phyloP scores from a whole-genome alignment of 2,888 invertebrate genomes.

The Neoascia interrupta region DNA sequence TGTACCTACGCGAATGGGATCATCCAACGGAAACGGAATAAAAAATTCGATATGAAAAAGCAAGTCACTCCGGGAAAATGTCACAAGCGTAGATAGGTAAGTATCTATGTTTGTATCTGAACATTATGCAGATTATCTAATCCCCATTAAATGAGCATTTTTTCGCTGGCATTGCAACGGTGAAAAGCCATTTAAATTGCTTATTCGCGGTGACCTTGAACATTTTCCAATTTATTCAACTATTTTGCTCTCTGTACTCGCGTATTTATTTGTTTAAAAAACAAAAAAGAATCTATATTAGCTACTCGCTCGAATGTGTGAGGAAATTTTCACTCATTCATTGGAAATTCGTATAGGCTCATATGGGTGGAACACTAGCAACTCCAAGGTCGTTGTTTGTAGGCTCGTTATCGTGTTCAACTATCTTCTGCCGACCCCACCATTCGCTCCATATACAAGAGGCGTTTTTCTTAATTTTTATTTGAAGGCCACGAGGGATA shows the following conservation, averaged over 20 bases:
- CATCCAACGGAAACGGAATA: constrained; percentile 60
- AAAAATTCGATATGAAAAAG: constrained; percentile 53
- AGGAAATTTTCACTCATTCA: constrained; percentile 4
- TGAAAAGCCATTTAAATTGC: too few species aligned
- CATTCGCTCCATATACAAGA: background rate
- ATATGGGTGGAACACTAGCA: background rate
- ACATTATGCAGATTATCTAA: constrained; percentile 4
- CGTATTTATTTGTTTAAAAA: constrained; percentile 9
- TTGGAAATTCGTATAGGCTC: background rate
- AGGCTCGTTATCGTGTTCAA: constrained; percentile 14
- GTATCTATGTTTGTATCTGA: background rate
- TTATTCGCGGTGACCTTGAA: constrained; percentile 13
- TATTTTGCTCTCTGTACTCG: constrained; percentile 9
- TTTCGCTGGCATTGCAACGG: background rate
- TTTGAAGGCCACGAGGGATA: background rate
- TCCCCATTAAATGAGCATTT: background rate
- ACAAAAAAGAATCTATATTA: constrained; percentile 1
- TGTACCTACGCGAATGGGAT: constrained; percentile 53
- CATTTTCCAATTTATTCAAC: constrained; percentile 10
- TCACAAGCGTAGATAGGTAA: background rate
- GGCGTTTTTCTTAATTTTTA: background rate
- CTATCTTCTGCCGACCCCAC: background rate
- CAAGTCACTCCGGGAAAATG: constrained; percentile 1
- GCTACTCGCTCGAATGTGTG: background rate
- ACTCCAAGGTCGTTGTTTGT: constrained; percentile 23